phyloP scores from a whole-genome alignment of 30 jellyfish, hydroid and myxozoan species.

The Turritopsis dohrnii region DNA sequence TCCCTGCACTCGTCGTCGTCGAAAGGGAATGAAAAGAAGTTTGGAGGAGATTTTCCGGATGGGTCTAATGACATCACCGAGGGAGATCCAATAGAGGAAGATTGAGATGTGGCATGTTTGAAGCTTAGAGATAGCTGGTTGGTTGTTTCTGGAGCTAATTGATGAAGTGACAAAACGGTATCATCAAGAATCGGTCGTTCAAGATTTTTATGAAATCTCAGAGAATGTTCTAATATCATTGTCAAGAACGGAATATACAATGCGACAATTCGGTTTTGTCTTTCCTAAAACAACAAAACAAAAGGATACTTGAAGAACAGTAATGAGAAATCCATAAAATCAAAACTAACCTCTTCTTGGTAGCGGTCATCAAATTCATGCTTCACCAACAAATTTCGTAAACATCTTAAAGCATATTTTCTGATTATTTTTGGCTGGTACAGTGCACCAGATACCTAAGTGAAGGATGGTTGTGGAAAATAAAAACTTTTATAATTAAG shows the following conservation, averaged over 20 bases:
- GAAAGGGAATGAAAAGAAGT: slow-evolving; percentile 69
- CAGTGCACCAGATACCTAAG: slow-evolving; percentile 76
- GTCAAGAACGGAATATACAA: slow-evolving; percentile 86
- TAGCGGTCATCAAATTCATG: slow-evolving; percentile 99
- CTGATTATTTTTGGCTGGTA: slow-evolving; percentile 85
- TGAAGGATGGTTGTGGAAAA: background rate
- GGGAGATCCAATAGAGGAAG: slow-evolving; percentile 29
- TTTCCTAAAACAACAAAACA: slow-evolving; percentile 44
- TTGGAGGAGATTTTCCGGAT: slow-evolving; percentile 41
- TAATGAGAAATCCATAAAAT: background rate
- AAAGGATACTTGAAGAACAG: background rate
- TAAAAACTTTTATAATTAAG: background rate
- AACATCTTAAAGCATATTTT: slow-evolving; percentile 53
- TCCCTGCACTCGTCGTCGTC: slow-evolving; percentile 93
- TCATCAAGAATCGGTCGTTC: slow-evolving; percentile 93
- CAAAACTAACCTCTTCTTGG: slow-evolving; percentile 20
- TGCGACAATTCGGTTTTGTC: slow-evolving; percentile 83
- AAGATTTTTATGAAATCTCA: slow-evolving; percentile 89
- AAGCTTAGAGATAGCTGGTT: slow-evolving; percentile 27
- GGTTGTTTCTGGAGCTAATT: slow-evolving; percentile 55
- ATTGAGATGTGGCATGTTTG: slow-evolving; percentile 14
- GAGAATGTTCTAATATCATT: slow-evolving; percentile 92
- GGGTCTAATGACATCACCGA: slow-evolving; percentile 43
- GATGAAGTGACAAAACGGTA: slow-evolving; percentile 73
- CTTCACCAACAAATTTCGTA: slow-evolving; percentile 75